Evolutionary conservation across 2,797 vertebrate genomes (phyloP), one percentile per base, ranked within the genome.

Genomic region (Poecilia wingei): DNA sequence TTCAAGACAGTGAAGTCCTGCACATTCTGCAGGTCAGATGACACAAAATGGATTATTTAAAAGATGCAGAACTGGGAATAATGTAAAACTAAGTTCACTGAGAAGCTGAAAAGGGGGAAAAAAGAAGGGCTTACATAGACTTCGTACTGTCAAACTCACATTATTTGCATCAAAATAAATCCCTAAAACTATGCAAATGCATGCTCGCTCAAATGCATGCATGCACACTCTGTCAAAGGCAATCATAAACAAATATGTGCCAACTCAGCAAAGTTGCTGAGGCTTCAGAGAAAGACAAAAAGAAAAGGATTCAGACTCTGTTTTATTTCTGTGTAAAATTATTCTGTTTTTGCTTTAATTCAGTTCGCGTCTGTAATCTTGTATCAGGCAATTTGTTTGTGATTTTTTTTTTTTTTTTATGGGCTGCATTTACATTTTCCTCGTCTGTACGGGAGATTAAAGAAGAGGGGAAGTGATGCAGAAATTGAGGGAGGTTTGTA

Each of bases 141-240:
- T 53, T 31, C 73, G 72, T 76, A 69, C 72, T 72, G 75, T 77
- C 79, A 75, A 83, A 74, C 49, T n/a, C 61, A 49, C 33, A 77
- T 77, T 79, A 88, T 85, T 86, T 86, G 81, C 82, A 79, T 72
- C 49, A 81, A 82, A 82, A 82, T 84, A 89, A 86, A 88, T 80
- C 72, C 75, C 61, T 43, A 73, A 53, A 84, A 88, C 84, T 89
- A 86, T 91, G 86, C 81, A 90, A 89, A 91, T 81, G 16, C 71
- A 70, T 82, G 72, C 86, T 74, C 39, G 61, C 74, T 80, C 25
- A 25, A 74, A 55, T 68, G 74, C 77, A 66, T 77, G 53, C 75
- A 41, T 49, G 57, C 66, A 87, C 47, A 80, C 51, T 61, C 71
- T 43, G 55, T 78, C 82, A 82, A 75, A 81, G 53, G 73, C 77